These are phyloP conservation scores for Vespertilio murinus DNA, from an alignment of 2,797 vertebrate species.

Conservation along the genomic window DNA sequence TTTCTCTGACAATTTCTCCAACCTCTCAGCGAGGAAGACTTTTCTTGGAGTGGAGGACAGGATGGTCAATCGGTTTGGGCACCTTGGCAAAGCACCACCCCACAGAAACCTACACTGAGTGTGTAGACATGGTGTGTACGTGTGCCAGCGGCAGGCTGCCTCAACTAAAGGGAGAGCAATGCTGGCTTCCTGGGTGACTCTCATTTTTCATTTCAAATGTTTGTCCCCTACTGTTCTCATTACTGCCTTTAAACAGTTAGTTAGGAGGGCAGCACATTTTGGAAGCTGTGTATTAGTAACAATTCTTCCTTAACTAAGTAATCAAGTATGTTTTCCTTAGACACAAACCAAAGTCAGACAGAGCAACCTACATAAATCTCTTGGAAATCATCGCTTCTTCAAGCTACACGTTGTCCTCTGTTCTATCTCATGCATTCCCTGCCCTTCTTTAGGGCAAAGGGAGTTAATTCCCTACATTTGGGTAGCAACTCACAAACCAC, in stretches of 20 bases:
- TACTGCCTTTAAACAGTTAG: not conserved
- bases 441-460: not conserved
- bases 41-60: not conserved
- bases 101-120: not conserved
- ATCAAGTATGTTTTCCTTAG: conserved; percentile 38
- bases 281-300: conserved; percentile 12
- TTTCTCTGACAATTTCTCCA: not conserved
- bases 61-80: not conserved
- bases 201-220: conserved; percentile 39
- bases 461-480: not conserved
- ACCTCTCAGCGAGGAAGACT: not conserved
- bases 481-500: not conserved
- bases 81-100: not conserved
- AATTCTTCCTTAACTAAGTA: conserved; percentile 42
- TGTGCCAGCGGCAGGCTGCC: not conserved
- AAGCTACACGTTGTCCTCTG: not conserved
- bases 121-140: not conserved
- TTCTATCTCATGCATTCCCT: not conserved
- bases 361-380: not conserved
- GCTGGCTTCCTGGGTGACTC: not conserved
- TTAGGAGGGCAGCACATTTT: not conserved
- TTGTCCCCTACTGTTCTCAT: conserved; percentile 17
- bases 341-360: not conserved
- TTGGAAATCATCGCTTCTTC: not conserved
- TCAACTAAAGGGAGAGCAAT: not conserved